Conservation (phyloP, 2,888 invertebrate genomes). For the Eupelmus urozonus region DNA sequence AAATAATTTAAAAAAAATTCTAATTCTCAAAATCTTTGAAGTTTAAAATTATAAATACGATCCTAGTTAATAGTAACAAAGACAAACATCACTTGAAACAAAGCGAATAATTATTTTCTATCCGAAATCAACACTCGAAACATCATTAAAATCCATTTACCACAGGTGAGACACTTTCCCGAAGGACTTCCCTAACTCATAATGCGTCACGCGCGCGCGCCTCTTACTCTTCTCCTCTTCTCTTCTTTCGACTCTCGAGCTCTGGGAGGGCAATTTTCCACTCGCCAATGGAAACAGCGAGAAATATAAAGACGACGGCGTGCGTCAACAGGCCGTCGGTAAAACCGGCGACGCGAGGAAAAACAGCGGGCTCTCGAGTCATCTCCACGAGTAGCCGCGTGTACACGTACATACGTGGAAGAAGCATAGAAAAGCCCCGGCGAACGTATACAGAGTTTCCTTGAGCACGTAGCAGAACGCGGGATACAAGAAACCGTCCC, state of each 20-base stretch:
- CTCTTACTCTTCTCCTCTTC: constrained; percentile 1
- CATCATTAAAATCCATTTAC: too few species aligned
- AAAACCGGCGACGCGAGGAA: constrained; percentile 1
- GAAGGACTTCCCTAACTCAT: too few species aligned
- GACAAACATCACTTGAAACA: too few species aligned
- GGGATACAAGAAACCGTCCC: constrained; percentile 24
- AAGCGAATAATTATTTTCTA: too few species aligned
- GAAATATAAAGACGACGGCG: constrained; percentile 1
- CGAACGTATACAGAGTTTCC: constrained; percentile 8
- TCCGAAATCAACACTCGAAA: too few species aligned
- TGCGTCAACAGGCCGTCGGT: constrained; percentile 21
- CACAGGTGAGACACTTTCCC: too few species aligned
- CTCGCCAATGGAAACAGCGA: neutral
- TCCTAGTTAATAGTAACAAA: too few species aligned
- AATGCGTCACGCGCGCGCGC: neutral
- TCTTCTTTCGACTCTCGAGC: constrained; percentile 20
- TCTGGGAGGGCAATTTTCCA: neutral
- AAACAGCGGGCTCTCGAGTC: constrained; percentile 14
- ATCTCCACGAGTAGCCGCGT: constrained; percentile 1
- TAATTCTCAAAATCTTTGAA: too few species aligned
- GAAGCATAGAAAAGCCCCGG: constrained; percentile 4
- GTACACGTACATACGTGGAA: neutral
- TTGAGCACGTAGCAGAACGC: neutral
- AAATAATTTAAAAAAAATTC: too few species aligned
- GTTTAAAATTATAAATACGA: too few species aligned